Evolutionary conservation across 2,888 invertebrate genomes (phyloP).

Genomic region (Bedellia somnulentella): DNA sequence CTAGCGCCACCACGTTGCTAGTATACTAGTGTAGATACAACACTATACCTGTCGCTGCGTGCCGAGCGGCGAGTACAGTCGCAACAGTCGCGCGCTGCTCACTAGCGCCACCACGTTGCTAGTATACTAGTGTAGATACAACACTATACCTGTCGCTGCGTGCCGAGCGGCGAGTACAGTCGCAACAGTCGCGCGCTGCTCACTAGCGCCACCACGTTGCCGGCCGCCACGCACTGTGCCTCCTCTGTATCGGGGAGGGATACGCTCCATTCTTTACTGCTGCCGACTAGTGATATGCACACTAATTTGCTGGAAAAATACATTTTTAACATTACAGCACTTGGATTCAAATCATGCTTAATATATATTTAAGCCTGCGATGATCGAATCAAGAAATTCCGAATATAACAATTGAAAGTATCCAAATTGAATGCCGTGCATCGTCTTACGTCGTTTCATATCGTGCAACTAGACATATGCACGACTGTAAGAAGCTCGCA

Average conservation of each 20-base stretch:
- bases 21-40: too few relatives aligned
- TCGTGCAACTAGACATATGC: too few relatives aligned
- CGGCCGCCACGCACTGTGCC: constrained; percentile 67
- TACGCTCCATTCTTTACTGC: constrained; percentile 85
- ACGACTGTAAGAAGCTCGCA: too few relatives aligned
- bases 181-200: constrained; percentile 75
- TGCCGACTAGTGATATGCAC: constrained; percentile 73
- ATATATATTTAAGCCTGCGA: too few relatives aligned
- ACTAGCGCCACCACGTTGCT: constrained; percentile 76
- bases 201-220: constrained; percentile 76
- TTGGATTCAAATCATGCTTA: too few relatives aligned
- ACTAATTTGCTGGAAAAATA: constrained; percentile 68
- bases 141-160: constrained; percentile 82
- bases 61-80: constrained; percentile 76
- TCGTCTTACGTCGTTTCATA: too few relatives aligned
- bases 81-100: constrained; percentile 67
- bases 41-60: constrained; percentile 64
- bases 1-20: too few relatives aligned
- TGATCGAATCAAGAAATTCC: too few relatives aligned
- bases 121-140: too few relatives aligned
- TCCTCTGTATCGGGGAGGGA: constrained; percentile 80
- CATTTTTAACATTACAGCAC: too few relatives aligned
- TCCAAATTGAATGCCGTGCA: too few relatives aligned
- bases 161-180: constrained; percentile 84
- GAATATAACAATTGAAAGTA: too few relatives aligned